These are phyloP conservation scores for Heteronetta atricapilla DNA, from an alignment of 2,113 vertebrate genomes.

Conservation along the genomic window DNA sequence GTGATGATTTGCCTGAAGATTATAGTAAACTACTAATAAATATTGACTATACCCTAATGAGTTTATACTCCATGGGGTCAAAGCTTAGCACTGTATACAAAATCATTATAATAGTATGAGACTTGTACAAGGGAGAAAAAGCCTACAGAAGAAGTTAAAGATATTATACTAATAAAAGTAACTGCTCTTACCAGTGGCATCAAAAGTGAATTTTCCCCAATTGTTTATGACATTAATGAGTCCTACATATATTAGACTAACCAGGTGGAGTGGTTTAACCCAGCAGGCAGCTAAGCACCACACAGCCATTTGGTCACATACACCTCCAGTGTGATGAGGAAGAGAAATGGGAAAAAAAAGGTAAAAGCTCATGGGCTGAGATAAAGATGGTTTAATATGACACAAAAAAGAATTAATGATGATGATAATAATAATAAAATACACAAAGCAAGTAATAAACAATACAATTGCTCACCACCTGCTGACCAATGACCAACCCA, in stretches of 20 bases:
- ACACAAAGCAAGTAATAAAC: too few species aligned
- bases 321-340: too few species aligned
- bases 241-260: background rate
- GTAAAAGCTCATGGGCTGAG: too few species aligned
- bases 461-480: too few species aligned
- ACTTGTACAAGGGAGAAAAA: background rate
- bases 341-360: too few species aligned
- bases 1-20: background rate
- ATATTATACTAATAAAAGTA: background rate
- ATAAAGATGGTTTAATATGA: too few species aligned
- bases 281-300: too few species aligned
- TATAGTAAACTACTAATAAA: slow-evolving; percentile 4
- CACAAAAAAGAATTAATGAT: too few species aligned
- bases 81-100: background rate
- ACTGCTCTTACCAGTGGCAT: background rate
- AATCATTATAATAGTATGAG: background rate
- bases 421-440: too few species aligned
- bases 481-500: too few species aligned
- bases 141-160: background rate
- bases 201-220: slow-evolving; percentile 14
- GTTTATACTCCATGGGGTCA: background rate
- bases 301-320: too few species aligned
- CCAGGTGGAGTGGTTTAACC: background rate
- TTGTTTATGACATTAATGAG: background rate
- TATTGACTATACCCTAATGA: background rate